phyloP scores from a whole-genome alignment of 2,113 vertebrate species.

The Nibea coibor region DNA sequence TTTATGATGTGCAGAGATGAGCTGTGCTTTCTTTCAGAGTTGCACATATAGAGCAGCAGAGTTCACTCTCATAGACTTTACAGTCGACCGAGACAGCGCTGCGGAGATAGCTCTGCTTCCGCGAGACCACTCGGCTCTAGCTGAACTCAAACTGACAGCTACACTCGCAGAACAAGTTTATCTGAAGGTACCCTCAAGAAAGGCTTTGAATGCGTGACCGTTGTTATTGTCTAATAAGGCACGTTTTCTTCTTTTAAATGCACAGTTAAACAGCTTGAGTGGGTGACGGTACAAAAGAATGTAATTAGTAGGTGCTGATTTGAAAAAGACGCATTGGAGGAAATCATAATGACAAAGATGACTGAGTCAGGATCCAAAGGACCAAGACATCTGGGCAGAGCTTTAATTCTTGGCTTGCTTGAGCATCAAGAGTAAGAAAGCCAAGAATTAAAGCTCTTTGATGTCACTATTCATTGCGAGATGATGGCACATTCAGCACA shows the following conservation, averaged over 20 bases:
- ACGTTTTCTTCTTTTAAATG: constrained; percentile 15
- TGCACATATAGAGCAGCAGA: background rate
- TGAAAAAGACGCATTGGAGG: constrained; percentile 25
- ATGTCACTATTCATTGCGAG: constrained; percentile 55
- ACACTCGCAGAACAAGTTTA: background rate
- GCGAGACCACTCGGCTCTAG: background rate
- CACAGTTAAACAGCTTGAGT: constrained; percentile 16
- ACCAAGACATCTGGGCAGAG: constrained; percentile 36
- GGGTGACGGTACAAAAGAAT: constrained; percentile 33
- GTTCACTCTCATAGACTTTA: background rate
- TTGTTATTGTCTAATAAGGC: background rate
- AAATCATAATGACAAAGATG: constrained; percentile 37
- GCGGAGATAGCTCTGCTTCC: too few species aligned
- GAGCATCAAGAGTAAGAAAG: constrained; percentile 36
- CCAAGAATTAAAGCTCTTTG: constrained; percentile 77
- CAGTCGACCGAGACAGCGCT: background rate
- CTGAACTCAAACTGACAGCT: constrained; percentile 54
- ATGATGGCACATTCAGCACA: constrained; percentile 65
- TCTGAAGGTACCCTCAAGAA: background rate
- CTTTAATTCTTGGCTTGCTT: constrained; percentile 54
- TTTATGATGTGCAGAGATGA: background rate
- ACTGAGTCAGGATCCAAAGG: constrained; percentile 38
- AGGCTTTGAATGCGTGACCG: constrained; percentile 1
- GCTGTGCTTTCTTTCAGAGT: too few species aligned
- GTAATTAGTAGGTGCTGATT: constrained; percentile 46